phyloP scores from a whole-genome alignment of 1,140 invertebrate genomes.

The Lasioglossum baleicum region DNA sequence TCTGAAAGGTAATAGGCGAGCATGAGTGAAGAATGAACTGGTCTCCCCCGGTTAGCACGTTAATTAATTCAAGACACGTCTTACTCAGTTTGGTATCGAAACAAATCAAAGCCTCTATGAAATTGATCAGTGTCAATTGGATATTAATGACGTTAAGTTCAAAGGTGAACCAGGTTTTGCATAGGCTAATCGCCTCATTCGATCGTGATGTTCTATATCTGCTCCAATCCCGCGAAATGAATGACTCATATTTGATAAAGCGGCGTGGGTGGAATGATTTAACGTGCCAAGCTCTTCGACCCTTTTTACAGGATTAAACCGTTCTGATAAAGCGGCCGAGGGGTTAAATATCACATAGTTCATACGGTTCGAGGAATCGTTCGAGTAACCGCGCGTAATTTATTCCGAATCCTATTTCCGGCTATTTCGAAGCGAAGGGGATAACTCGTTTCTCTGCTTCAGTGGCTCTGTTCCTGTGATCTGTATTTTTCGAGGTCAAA shows the following conservation, averaged over 20 bases:
- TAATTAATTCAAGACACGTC: too few species aligned
- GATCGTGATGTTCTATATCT: neutral
- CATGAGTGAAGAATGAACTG: too few species aligned
- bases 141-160: neutral
- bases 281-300: neutral
- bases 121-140: neutral
- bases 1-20: too few species aligned
- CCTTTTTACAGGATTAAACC: conserved; percentile 4
- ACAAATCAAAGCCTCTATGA: neutral
- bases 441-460: conserved; percentile 1
- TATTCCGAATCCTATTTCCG: conserved; percentile 6
- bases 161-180: neutral
- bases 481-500: neutral
- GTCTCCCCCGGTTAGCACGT: too few species aligned
- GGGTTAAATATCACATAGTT: conserved; percentile 4
- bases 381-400: conserved; percentile 1
- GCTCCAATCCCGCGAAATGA: neutral
- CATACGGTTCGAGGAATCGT: neutral
- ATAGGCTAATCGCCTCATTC: neutral
- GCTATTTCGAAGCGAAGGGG: neutral
- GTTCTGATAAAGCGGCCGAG: conserved; percentile 1
- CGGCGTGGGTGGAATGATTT: neutral
- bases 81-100: too few species aligned
- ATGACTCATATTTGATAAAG: conserved; percentile 3
- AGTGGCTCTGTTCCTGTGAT: neutral